A percentile compares a stretch with the other conserved stretches of the same genome.
These are phyloP conservation scores for Dendroctonus ponderosae DNA, from an alignment of 1,140 invertebrate genomes.

Conservation along the genomic window DNA sequence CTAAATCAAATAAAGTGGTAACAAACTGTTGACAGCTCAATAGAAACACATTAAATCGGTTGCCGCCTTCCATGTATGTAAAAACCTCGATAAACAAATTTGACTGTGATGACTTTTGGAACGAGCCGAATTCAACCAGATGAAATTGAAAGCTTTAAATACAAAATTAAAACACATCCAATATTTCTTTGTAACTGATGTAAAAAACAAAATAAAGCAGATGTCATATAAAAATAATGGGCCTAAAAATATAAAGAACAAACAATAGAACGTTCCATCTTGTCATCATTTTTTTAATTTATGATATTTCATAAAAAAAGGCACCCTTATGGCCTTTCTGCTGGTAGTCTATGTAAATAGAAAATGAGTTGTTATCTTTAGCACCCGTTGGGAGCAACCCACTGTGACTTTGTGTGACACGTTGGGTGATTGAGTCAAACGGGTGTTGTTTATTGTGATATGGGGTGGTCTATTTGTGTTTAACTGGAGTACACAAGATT, in stretches of 20 bases:
- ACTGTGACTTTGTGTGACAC: conserved; percentile 24
- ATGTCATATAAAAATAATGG: too few relatives aligned
- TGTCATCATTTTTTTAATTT: conserved; percentile 21
- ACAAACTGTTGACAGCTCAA: conserved; percentile 11
- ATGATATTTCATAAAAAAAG: conserved; percentile 17
- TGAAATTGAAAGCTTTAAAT: too few relatives aligned
- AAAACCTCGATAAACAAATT: conserved; percentile 2
- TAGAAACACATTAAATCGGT: conserved; percentile 7
- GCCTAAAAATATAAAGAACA: conserved; percentile 7
- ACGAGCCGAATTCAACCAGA: neutral
- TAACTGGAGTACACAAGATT: neutral
- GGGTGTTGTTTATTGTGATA: conserved; percentile 5
- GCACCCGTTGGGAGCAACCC: conserved; percentile 20
- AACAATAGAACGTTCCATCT: conserved; percentile 17
- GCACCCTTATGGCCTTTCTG: conserved; percentile 4
- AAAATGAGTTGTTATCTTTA: conserved; percentile 31
- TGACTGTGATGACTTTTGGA: conserved; percentile 2
- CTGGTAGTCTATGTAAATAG: conserved; percentile 28
- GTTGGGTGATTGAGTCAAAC: conserved; percentile 25
- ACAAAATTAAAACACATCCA: too few relatives aligned
- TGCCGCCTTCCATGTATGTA: conserved; percentile 7
- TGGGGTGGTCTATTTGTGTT: conserved; percentile 22
- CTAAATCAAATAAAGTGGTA: conserved; percentile 18
- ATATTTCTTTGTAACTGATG: too few relatives aligned
- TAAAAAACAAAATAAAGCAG: too few relatives aligned